A percentile compares a stretch with the other conserved stretches of the same genome.
Conservation (phyloP, 92 coral and sea anemone genomes). For the Virgularia gustaviana region DNA sequence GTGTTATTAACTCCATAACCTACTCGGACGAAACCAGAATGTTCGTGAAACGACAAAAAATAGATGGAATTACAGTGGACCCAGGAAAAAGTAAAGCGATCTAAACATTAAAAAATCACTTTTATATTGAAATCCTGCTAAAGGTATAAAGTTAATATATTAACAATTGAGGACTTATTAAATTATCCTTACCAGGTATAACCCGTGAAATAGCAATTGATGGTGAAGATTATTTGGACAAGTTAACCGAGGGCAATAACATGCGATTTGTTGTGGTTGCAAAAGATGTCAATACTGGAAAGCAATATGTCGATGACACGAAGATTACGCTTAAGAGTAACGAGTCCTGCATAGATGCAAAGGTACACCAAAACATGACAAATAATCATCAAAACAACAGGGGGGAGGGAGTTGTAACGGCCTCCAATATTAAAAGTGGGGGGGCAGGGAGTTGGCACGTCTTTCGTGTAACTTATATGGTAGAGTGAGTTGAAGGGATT, state of each 20-base stretch:
- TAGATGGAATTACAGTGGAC: constrained; percentile 7
- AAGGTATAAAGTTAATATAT: background rate
- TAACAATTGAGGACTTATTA: too few relatives aligned
- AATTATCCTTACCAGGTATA: too few relatives aligned
- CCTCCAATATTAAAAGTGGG: too few relatives aligned
- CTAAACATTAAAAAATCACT: too few relatives aligned
- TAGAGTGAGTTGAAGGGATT: too few relatives aligned
- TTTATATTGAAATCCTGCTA: too few relatives aligned
- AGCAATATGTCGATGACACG: constrained; percentile 20
- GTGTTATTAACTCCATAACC: constrained; percentile 20
- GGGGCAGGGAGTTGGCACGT: too few relatives aligned
- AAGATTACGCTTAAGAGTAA: constrained; percentile 8
- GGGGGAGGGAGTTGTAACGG: too few relatives aligned
- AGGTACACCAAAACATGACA: background rate
- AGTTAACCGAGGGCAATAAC: constrained; percentile 21
- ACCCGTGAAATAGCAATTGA: background rate
- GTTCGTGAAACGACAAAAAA: constrained; percentile 17
- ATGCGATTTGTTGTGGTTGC: constrained; percentile 19
- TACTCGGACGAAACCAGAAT: constrained; percentile 13
- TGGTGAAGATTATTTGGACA: constrained; percentile 14
- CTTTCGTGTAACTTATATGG: too few relatives aligned
- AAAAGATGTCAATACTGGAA: constrained; percentile 17
- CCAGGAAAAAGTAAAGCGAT: constrained; percentile 29
- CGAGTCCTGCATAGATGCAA: constrained; percentile 17
- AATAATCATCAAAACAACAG: too few relatives aligned